Conservation (phyloP, 2,113 vertebrate species). For the Diadophis punctatus region DNA sequence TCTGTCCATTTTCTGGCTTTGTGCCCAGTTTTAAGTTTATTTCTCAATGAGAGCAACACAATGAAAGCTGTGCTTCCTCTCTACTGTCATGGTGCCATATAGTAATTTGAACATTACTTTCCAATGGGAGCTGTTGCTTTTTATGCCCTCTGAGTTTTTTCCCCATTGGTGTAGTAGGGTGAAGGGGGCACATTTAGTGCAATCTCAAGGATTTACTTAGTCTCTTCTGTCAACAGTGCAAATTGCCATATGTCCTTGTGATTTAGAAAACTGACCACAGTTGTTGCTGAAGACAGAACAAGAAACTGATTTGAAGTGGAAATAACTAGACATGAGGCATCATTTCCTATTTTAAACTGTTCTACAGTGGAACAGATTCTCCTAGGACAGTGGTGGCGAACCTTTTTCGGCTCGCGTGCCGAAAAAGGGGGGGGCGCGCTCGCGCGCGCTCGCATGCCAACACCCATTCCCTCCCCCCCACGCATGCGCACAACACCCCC, state of each 20-base stretch:
- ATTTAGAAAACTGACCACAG: background rate
- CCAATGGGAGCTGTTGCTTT: background rate
- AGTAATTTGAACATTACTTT: slow-evolving; percentile 19
- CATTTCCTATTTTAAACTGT: background rate
- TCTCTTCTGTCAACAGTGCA: background rate
- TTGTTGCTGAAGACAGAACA: background rate
- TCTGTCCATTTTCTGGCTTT: slow-evolving; percentile 51
- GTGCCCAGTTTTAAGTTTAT: slow-evolving; percentile 54
- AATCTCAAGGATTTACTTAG: background rate
- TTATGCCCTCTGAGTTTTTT: slow-evolving; percentile 7
- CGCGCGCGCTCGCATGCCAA: too few relatives aligned
- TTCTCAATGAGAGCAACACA: slow-evolving; percentile 47
- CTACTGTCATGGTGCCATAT: slow-evolving; percentile 10
- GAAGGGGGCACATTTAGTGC: background rate
- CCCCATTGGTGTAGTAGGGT: background rate
- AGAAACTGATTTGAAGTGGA: background rate
- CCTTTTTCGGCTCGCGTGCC: too few relatives aligned
- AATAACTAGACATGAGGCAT: background rate
- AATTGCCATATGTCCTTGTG: background rate
- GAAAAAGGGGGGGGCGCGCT: too few relatives aligned
- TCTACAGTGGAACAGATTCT: background rate
- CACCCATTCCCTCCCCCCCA: too few relatives aligned
- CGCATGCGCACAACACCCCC: too few relatives aligned
- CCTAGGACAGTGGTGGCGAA: too few relatives aligned
- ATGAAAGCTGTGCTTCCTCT: slow-evolving; percentile 58